Percentiles rank a stretch among this genome's conserved stretches.
These are phyloP conservation scores for Geopemphigus sp. DNA, from an alignment of 1,140 invertebrate genomes.

Conservation along the genomic window DNA sequence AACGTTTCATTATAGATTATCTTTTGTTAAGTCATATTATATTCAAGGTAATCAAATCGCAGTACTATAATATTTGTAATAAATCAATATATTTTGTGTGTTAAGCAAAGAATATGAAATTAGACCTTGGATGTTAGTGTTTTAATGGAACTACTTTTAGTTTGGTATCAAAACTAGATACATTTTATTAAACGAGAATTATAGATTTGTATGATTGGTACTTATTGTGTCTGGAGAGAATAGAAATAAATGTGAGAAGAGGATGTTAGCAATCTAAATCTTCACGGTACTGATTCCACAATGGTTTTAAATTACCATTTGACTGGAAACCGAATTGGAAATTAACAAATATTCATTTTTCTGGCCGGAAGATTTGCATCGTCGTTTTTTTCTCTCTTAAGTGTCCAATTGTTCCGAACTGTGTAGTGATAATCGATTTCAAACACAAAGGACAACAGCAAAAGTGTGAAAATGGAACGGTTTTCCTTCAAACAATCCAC, in stretches of 20 bases:
- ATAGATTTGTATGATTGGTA: background rate
- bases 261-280: conserved; percentile 28
- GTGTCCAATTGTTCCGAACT: conserved; percentile 14
- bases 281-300: background rate
- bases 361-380: conserved; percentile 10
- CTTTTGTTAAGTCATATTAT: conserved; percentile 45
- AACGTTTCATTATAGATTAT: conserved; percentile 45
- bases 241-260: background rate
- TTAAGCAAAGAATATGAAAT: conserved; percentile 22
- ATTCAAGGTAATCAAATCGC: conserved; percentile 40
- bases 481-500: conserved; percentile 38
- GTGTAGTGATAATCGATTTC: conserved; percentile 41
- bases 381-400: conserved; percentile 7
- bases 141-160: background rate
- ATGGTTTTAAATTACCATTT: background rate
- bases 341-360: conserved; percentile 37
- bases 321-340: conserved; percentile 1
- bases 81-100: conserved; percentile 11
- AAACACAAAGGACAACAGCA: conserved; percentile 42
- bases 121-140: background rate
- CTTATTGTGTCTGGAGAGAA: background rate
- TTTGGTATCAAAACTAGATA: background rate
- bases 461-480: conserved; percentile 48
- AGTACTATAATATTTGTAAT: conserved; percentile 45
- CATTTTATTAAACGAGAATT: background rate